A percentile compares a stretch with the other conserved stretches of the same genome.
These are phyloP conservation scores for Charanyca ferruginea DNA, from an alignment of 2,888 invertebrate species.

Conservation along the genomic window DNA sequence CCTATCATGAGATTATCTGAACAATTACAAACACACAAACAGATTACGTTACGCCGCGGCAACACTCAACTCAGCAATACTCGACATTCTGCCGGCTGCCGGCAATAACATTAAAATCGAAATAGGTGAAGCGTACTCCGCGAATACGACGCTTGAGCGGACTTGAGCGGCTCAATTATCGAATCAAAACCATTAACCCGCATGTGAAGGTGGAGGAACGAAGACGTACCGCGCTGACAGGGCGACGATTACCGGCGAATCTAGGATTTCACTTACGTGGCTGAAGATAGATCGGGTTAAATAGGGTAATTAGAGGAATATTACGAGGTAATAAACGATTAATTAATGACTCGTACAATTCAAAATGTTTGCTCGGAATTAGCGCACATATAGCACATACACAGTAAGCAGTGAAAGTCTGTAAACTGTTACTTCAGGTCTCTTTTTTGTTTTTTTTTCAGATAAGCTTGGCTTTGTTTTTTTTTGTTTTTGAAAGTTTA, in stretches of 20 bases:
- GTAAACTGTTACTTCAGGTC: not conserved
- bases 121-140: slow-evolving; percentile 46
- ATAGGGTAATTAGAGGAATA: slow-evolving; percentile 25
- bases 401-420: not conserved
- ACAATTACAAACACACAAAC: slow-evolving; percentile 44
- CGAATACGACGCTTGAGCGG: slow-evolving; percentile 42
- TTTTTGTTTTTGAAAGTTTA: too few species aligned
- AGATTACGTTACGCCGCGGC: slow-evolving; percentile 23
- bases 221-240: slow-evolving; percentile 49
- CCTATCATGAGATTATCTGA: slow-evolving; percentile 24
- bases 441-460: not conserved
- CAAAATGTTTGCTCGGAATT: not conserved
- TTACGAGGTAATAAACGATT: slow-evolving; percentile 12
- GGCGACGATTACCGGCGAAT: slow-evolving; percentile 52
- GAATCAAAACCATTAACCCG: slow-evolving; percentile 60
- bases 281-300: slow-evolving; percentile 25
- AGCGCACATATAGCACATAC: not conserved
- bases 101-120: slow-evolving; percentile 55
- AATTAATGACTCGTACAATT: slow-evolving; percentile 4
- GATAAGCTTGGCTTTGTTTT: too few species aligned
- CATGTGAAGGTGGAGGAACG: slow-evolving; percentile 39
- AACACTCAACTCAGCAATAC: slow-evolving; percentile 18
- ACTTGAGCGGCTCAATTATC: slow-evolving; percentile 64
- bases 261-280: slow-evolving; percentile 54
- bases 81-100: slow-evolving; percentile 15